Evolutionary conservation across 2,888 invertebrate genomes (phyloP).

Genomic region (Diploptera punctata): DNA sequence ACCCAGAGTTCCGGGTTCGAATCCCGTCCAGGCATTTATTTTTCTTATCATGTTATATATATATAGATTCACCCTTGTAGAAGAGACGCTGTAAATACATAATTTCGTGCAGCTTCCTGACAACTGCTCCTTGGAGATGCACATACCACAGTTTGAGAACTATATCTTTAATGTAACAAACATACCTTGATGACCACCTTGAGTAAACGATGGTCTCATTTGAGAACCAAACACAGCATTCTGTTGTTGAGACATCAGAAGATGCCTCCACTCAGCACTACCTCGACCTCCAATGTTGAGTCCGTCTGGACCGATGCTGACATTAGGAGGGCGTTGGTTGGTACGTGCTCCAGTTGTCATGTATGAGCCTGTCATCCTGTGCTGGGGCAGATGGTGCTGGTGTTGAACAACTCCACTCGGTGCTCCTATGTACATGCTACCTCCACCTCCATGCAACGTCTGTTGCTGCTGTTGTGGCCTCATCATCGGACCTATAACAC

Average conservation of each 20-base stretch:
- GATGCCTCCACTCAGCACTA: conserved; percentile 66
- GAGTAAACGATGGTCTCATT: conserved; percentile 62
- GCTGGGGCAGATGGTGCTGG: conserved; percentile 58
- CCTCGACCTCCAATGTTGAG: conserved; percentile 59
- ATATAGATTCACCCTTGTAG: too few species aligned
- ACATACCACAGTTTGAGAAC: conserved; percentile 39
- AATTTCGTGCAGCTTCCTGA: too few species aligned
- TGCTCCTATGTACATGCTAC: conserved; percentile 49
- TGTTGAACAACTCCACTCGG: conserved; percentile 51
- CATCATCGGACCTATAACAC: conserved; percentile 72
- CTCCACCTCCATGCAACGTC: conserved; percentile 49
- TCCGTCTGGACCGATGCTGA: conserved; percentile 63
- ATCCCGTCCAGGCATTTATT: too few species aligned
- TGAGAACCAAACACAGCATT: conserved; percentile 49
- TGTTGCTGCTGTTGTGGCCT: conserved; percentile 58
- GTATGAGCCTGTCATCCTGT: conserved; percentile 52
- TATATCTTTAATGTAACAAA: conserved; percentile 10
- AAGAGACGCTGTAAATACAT: too few species aligned
- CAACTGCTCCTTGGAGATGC: too few species aligned
- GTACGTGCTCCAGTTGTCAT: conserved; percentile 51
- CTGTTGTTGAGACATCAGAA: conserved; percentile 63
- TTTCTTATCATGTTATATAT: too few species aligned
- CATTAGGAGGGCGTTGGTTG: conserved; percentile 66
- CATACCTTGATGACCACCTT: conserved; percentile 57
- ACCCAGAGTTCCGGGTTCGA: too few species aligned